Evolutionary conservation across 2,888 invertebrate species (phyloP), one percentile per base, ranked within the genome.

Genomic region (Chrysolina haemoptera): DNA sequence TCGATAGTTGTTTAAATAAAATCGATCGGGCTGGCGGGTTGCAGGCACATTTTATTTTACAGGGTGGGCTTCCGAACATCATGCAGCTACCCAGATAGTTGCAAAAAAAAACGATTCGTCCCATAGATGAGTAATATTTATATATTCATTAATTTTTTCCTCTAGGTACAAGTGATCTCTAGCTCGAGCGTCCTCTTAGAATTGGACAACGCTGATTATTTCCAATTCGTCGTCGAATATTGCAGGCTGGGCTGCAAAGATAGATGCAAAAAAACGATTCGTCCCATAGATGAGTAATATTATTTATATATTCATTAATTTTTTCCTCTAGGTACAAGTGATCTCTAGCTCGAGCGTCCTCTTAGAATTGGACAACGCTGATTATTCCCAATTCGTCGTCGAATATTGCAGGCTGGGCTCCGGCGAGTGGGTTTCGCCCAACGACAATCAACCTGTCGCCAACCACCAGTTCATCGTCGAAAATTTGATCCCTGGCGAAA

Each of bases 401-500:
- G 88, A 88, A 80, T 87, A 85, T 79, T 88, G 88, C 81, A 90
- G 91, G 76, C 88, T 91, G 16, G 91, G 91, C 0, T 90, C 90
- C 35, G 91, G 90, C 0, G 91, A 91, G 82, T 91, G 91, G 91
- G 87, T 90, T 10, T 89, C 90, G 0, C 89, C 91, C 0, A 89
- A 90, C 62, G 86, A 89, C 14, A 88, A 88, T n/a, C 82, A 84
- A 71, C 88, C 90, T 1, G 87, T 90, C 12, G 87, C 88, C 14
- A 87, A 88, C 0, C 88, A 88, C 59, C 88, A 89, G 4, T 86
- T 90, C 67, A 89, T 89, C 9, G 85, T 91, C 1, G 91, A 91
- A 74, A 90, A 91, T 81, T 85, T 92, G 71, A 90, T 89, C 1
- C 90, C 91, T 1, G 90, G 90, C 1, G 92, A 93, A 53, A 92